Conservation (phyloP, 2,113 vertebrate genomes). For the Psittacus erithacus region DNA sequence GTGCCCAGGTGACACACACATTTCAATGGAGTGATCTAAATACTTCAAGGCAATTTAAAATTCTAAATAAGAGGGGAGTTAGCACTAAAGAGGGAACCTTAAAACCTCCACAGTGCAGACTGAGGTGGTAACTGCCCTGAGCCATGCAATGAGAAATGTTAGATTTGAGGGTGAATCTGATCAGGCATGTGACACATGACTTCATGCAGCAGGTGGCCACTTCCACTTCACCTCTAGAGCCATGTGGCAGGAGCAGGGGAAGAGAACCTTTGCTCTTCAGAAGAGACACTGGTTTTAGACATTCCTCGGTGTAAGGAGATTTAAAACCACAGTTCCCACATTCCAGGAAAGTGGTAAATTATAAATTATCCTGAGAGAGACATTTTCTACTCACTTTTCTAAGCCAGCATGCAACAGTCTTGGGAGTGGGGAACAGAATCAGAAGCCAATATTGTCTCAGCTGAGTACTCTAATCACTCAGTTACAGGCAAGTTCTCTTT, state of each 20-base stretch:
- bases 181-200: background rate
- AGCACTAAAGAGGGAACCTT: background rate
- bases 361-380: background rate
- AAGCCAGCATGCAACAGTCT: background rate
- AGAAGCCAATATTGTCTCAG: background rate
- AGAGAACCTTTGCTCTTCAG: background rate
- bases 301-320: background rate
- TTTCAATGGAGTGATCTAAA: background rate
- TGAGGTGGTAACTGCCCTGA: background rate
- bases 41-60: background rate
- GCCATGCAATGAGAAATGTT: background rate
- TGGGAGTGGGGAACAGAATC: background rate
- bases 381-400: background rate
- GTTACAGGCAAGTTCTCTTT: slow-evolving; percentile 3
- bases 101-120: background rate
- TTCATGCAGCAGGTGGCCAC: background rate
- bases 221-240: background rate
- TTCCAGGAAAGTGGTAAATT: background rate
- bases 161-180: background rate
- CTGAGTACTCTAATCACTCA: background rate
- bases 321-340: background rate
- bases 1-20: background rate
- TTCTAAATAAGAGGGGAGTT: background rate
- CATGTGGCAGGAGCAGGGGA: background rate
- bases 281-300: background rate